These are phyloP conservation scores for Proisotoma minuta DNA, from an alignment of 2,888 invertebrate species.

Conservation along the genomic window DNA sequence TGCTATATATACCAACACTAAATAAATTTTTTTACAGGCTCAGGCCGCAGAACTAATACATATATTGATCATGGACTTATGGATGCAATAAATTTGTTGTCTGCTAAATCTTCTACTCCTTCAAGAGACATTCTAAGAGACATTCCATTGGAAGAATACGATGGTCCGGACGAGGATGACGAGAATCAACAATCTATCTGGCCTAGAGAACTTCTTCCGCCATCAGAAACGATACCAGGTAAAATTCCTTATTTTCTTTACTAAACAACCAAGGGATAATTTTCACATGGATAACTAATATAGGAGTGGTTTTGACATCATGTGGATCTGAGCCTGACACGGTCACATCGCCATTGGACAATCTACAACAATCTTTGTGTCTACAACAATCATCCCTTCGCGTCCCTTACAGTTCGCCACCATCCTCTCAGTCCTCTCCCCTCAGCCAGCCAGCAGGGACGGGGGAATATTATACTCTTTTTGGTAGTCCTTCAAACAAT, in stretches of 20 bases:
- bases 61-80: constrained; percentile 44
- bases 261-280: neutral
- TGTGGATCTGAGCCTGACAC: constrained; percentile 43
- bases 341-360: constrained; percentile 25
- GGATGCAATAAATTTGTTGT: constrained; percentile 46
- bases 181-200: constrained; percentile 24
- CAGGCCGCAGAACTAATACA: constrained; percentile 33
- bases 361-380: constrained; percentile 18
- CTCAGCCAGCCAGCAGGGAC: neutral
- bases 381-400: constrained; percentile 36
- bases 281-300: neutral
- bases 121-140: constrained; percentile 26
- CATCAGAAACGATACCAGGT: constrained; percentile 46
- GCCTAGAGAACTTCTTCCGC: constrained; percentile 42
- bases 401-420: constrained; percentile 35
- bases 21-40: constrained; percentile 23
- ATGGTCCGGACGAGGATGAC: constrained; percentile 37
- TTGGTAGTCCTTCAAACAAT: constrained; percentile 23
- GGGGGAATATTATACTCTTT: constrained; percentile 29
- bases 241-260: neutral
- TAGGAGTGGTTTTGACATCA: constrained; percentile 45
- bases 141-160: constrained; percentile 36
- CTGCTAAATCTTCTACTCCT: constrained; percentile 42
- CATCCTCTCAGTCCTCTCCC: constrained; percentile 10
- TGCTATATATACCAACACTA: neutral